These are phyloP conservation scores for Tinea pellionella DNA, from an alignment of 2,888 invertebrate genomes.

Conservation along the genomic window DNA sequence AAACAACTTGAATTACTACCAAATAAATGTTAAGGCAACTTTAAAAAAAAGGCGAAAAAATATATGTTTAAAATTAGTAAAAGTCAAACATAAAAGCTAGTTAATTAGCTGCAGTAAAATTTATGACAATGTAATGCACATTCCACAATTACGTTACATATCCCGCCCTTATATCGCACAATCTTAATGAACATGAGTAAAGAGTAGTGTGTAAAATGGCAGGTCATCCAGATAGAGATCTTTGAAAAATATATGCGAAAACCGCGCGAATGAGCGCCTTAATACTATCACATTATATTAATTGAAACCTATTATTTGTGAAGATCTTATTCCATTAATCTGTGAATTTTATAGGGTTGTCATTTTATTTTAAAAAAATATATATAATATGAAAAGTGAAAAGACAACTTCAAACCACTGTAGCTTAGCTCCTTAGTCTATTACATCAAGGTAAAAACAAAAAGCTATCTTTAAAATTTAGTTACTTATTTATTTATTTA, in stretches of 20 bases:
- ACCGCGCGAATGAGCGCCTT: neutral
- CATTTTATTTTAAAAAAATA: neutral
- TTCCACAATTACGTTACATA: neutral
- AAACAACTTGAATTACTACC: too few species aligned
- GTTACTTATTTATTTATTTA: too few species aligned
- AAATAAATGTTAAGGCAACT: too few species aligned
- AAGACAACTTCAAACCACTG: too few species aligned
- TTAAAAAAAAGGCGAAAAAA: too few species aligned
- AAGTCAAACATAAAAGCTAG: neutral
- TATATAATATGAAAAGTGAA: neutral
- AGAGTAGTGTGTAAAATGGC: neutral
- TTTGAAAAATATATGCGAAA: neutral
- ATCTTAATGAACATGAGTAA: constrained; percentile 9
- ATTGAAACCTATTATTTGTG: constrained; percentile 3
- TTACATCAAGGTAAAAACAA: too few species aligned
- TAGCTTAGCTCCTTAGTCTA: too few species aligned
- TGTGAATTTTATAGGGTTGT: neutral
- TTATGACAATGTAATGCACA: neutral
- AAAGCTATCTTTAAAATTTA: too few species aligned
- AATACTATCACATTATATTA: constrained; percentile 8
- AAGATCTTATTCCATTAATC: constrained; percentile 5
- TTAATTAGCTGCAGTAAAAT: neutral
- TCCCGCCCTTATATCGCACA: neutral
- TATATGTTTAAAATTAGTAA: neutral
- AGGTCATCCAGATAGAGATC: constrained; percentile 9